Conservation (phyloP, 1,140 invertebrate genomes). For the Colletes gigas region DNA sequence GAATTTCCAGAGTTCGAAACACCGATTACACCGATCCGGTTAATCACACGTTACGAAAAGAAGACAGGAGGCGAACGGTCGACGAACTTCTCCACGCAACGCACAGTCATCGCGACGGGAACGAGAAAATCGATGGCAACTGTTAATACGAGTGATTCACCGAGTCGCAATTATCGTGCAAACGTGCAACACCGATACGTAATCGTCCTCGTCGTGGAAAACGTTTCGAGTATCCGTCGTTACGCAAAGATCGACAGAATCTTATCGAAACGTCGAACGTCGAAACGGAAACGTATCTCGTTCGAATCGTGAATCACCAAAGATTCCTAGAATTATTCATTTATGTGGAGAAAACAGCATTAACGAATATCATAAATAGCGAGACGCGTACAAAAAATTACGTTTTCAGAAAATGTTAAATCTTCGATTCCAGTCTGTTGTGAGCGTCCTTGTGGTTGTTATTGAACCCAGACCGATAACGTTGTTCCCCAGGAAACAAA, state of each 20-base stretch:
- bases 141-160: constrained; percentile 33
- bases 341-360: too few relatives aligned
- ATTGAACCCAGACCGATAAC: not conserved
- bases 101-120: constrained; percentile 3
- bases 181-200: constrained; percentile 10
- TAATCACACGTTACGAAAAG: not conserved
- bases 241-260: too few relatives aligned
- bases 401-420: too few relatives aligned
- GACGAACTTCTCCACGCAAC: constrained; percentile 15
- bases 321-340: too few relatives aligned
- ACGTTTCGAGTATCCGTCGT: not conserved
- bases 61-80: constrained; percentile 11
- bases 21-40: not conserved
- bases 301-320: too few relatives aligned
- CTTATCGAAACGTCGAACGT: too few relatives aligned
- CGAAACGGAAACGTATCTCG: too few relatives aligned
- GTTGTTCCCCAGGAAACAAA: not conserved
- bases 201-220: not conserved
- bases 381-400: too few relatives aligned
- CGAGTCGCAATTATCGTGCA: constrained; percentile 11
- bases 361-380: too few relatives aligned
- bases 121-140: constrained; percentile 22
- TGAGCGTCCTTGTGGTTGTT: not conserved
- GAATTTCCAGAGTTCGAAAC: not conserved
- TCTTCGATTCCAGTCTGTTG: too few relatives aligned